Percentiles rank a stretch among this genome's conserved stretches.
Evolutionary conservation across 2,888 invertebrate genomes (phyloP).

Genomic region (Hanleya hanleyi): DNA sequence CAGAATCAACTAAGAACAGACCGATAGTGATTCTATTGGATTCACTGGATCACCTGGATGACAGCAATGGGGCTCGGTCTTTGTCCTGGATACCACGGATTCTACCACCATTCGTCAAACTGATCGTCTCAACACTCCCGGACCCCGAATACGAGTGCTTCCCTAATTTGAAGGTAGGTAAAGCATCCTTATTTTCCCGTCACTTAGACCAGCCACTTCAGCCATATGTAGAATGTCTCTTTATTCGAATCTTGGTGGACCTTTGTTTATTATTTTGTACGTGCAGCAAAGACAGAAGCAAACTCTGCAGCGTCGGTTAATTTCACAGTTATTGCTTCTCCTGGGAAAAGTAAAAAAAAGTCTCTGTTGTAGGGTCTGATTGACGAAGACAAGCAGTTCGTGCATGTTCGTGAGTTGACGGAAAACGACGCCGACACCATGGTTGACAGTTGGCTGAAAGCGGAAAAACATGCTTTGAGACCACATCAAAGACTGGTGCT

Average conservation of each 20-base stretch:
- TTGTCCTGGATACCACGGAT: slow-evolving; percentile 48
- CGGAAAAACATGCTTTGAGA: slow-evolving; percentile 34
- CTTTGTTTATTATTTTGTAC: too few relatives aligned
- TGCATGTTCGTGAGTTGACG: not conserved
- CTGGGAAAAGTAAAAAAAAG: too few relatives aligned
- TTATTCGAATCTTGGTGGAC: too few relatives aligned
- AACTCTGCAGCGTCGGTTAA: too few relatives aligned
- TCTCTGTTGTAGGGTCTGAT: slow-evolving; percentile 1
- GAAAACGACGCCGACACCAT: slow-evolving; percentile 22
- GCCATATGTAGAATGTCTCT: too few relatives aligned
- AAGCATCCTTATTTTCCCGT: too few relatives aligned
- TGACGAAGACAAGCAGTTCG: not conserved
- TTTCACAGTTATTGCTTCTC: too few relatives aligned
- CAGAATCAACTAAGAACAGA: not conserved
- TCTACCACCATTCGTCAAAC: slow-evolving; percentile 41
- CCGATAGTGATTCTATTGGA: slow-evolving; percentile 54
- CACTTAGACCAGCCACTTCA: too few relatives aligned
- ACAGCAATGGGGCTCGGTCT: slow-evolving; percentile 40
- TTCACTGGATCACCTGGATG: slow-evolving; percentile 53
- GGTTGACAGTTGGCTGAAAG: slow-evolving; percentile 29
- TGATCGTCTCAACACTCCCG: slow-evolving; percentile 49
- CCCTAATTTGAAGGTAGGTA: slow-evolving; percentile 12
- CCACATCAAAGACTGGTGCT: slow-evolving; percentile 35
- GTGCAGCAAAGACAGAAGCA: too few relatives aligned
- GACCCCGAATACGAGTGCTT: slow-evolving; percentile 31